Percentiles rank a stretch among this genome's conserved stretches.
Conservation (phyloP, 1,140 invertebrate species). For the Drosophila sechellia region DNA sequence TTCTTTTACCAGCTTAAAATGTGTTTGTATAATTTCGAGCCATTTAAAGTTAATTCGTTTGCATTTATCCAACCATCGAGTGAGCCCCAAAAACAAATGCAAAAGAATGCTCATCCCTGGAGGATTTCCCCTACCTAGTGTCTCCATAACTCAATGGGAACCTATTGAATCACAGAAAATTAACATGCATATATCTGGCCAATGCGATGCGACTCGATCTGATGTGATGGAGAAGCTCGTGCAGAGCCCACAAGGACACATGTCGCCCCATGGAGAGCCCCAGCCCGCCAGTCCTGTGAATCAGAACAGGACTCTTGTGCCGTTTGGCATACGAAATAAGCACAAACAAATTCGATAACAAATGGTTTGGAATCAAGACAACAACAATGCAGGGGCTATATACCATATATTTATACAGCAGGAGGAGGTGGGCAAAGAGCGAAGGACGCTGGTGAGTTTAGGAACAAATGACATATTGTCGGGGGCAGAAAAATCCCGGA, state of each 20-base stretch:
- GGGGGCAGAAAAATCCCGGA: constrained; percentile 35
- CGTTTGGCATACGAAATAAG: constrained; percentile 73
- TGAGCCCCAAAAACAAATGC: not conserved
- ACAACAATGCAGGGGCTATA: constrained; percentile 54
- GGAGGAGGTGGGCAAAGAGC: constrained; percentile 13
- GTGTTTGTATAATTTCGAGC: not conserved
- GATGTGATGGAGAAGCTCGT: constrained; percentile 21
- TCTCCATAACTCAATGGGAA: constrained; percentile 74
- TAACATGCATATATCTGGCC: constrained; percentile 70
- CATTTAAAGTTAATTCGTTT: constrained; percentile 47
- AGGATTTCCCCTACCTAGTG: constrained; percentile 61
- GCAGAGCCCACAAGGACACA: constrained; percentile 50
- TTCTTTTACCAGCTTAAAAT: not conserved
- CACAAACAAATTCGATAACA: constrained; percentile 80
- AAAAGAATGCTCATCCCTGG: constrained; percentile 33
- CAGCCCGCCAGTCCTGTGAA: constrained; percentile 12
- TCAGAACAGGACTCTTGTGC: constrained; percentile 35
- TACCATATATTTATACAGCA: constrained; percentile 58
- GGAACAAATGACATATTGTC: constrained; percentile 82
- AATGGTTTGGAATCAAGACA: constrained; percentile 77
- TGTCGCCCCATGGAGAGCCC: constrained; percentile 46
- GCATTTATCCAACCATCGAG: constrained; percentile 35
- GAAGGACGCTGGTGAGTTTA: constrained; percentile 64
- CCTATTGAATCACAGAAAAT: constrained; percentile 82
- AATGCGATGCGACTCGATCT: not conserved